Base-by-base conservation (phyloP, 37 sponge, comb jelly and placozoan genomes). In the Bolinopsis microptera region DNA sequence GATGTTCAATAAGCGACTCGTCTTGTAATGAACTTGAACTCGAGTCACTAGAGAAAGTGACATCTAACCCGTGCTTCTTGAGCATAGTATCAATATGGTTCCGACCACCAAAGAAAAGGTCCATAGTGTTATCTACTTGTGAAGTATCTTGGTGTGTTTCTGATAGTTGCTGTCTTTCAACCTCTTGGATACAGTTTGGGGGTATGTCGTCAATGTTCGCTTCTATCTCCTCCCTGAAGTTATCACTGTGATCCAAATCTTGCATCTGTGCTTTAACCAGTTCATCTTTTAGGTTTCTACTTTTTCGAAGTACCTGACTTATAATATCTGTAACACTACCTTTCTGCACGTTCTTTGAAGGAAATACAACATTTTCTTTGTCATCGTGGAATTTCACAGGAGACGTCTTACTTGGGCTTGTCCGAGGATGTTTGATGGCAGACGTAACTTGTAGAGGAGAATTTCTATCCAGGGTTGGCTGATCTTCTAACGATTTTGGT, bases 31-130 rank as follows among this genome's bases (percentile, higher is more conserved):
- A 86, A 26, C 90, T 86, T 16, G 90, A 41, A 23, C 90, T 86
- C 0, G 90, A 86, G 3, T 27, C n/a, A 86, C 90, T 86, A 16
- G 90, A 86, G 8, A 77, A 32, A 32, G 35, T 77, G 35, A 86
- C 90, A 86, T 86, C 90, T n/a, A 86, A n/a, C 0, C 61, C 90
- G 39, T 86, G 90, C 30, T 86, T 86, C 61, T 39, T 86, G 3
- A 86, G 48, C 8, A 86, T 38, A 9, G 90, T 39, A 40, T 86
- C 26, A 3, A 86, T 34, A 22, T 86, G 41, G 25, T 86, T 48
- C 28, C 36, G 37, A 30, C 90, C 90, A 30, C 90, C 90, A 86
- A 86, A 86, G 0, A 86, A 27, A 0, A 86, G 35, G 22, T 86
- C 90, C 23, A 86, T 22, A 41, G 90, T 86, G 39, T 86, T 86